Evolutionary conservation across 2,113 vertebrate species (phyloP).

Genomic region (Furnarius figulus): DNA sequence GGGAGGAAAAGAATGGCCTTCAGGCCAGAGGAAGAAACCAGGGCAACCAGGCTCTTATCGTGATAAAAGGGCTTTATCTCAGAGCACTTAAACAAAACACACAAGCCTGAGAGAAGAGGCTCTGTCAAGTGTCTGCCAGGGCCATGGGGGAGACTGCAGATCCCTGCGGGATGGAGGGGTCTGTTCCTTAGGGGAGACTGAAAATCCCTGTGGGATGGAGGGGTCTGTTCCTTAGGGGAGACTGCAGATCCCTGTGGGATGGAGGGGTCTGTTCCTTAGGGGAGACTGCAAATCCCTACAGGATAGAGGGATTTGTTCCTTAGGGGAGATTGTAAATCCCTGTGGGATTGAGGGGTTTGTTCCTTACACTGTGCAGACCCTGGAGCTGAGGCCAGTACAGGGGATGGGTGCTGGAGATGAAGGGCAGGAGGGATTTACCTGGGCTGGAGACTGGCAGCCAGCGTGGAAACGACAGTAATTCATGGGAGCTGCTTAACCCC

Average conservation of each 20-base stretch:
- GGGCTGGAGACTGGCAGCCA: background rate
- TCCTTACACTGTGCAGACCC: background rate
- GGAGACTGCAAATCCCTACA: fast-evolving
- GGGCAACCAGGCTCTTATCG: constrained; percentile 63
- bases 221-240: background rate
- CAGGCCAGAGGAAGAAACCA: constrained; percentile 68
- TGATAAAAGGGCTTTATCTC: constrained; percentile 73
- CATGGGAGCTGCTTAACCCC: constrained; percentile 2
- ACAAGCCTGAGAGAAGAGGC: constrained; percentile 48
- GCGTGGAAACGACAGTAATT: background rate
- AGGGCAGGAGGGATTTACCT: constrained; percentile 16
- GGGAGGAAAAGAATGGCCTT: constrained; percentile 67
- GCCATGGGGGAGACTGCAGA: background rate
- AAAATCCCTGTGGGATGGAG: background rate
- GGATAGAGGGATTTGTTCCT: background rate
- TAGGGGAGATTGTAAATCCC: background rate
- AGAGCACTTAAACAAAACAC: constrained; percentile 71
- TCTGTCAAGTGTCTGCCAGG: constrained; percentile 35
- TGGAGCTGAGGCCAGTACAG: background rate
- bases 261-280: background rate
- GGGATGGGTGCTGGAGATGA: background rate
- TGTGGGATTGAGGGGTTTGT: background rate
- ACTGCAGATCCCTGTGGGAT: background rate
- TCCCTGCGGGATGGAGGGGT: background rate
- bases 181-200: background rate